A percentile compares a stretch with the other conserved stretches of the same genome.
Evolutionary conservation across 2,797 vertebrate genomes (phyloP).

Genomic region (Chiloscyllium punctatum): DNA sequence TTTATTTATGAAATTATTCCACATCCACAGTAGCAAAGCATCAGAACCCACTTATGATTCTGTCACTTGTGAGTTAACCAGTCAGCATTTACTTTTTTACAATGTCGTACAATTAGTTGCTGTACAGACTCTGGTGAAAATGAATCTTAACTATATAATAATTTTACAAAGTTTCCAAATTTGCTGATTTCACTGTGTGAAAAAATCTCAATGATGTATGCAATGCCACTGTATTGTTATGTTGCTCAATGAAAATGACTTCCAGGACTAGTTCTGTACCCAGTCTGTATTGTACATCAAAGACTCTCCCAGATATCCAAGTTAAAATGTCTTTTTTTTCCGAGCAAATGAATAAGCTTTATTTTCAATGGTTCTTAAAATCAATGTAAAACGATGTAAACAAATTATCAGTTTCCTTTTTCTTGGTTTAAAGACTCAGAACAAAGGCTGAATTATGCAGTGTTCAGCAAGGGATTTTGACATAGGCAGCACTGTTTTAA

Average conservation of each 20-base stretch:
- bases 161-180: background rate
- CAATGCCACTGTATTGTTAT: background rate
- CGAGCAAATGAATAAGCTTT: background rate
- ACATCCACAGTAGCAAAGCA: background rate
- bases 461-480: background rate
- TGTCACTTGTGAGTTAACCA: background rate
- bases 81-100: background rate
- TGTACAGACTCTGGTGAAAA: background rate
- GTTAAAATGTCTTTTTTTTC: background rate
- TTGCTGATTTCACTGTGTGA: background rate
- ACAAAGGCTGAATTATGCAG: background rate
- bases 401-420: constrained; percentile 11
- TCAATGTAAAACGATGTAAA: background rate
- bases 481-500: background rate
- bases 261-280: background rate
- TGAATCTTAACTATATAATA: too few species aligned
- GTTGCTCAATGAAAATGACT: background rate
- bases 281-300: background rate
- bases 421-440: background rate
- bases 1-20: background rate
- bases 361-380: background rate
- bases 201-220: background rate
- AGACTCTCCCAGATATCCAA: background rate
- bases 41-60: background rate
- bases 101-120: background rate